Base-by-base conservation (phyloP, 2,113 vertebrate genomes). In the Otis tarda region DNA sequence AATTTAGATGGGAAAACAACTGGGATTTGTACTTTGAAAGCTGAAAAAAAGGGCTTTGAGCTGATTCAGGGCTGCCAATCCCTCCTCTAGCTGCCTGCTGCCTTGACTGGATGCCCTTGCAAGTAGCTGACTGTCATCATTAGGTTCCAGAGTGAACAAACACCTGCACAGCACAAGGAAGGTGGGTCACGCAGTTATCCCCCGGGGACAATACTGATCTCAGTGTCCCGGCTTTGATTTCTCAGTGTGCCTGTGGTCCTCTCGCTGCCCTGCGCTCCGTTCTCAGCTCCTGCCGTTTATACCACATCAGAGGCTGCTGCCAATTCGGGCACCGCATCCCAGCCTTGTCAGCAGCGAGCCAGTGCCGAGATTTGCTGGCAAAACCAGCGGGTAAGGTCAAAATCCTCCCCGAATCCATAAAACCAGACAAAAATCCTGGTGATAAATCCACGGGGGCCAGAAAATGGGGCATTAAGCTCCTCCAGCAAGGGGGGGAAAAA, bases 291-390 rank as follows among this genome's bases (percentile, higher is more conserved):
- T 0, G 0, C 28, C 7, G 0, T 73, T 83, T 43, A 41, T 17
- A 12, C 10, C 14, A 24, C 10, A 1, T 14, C 45, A 35, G 78
- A 70, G 67, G 28, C 57, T 19, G 27, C 56, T 57, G 74, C 47
- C 14, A 24, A 1, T 76, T 43, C 2, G 2, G n/a, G 50, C 0
- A 2, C 14, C 0, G 0, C 1, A 3, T 60, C 59, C 59, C 92
- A 68, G n/a, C 28, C 47, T 77, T 9, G 16, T 73, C 55, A 35
- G 76, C 67, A 55, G 30, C 0, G 2, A 67, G 24, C 16, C 61
- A 74, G 63, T 1, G 2, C 17, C 37, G 41, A 85, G 65, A 30
- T 56, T 79, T 79, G 43, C 61, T 71, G 43, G 13, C 4, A 76
- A 69, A 86, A 80, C 33, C 3, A 0, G 10, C 0, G 3, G 27